Percentiles rank a stretch among this genome's conserved stretches.
phyloP scores from a whole-genome alignment of 2,888 invertebrate species.

The Lampropteryx suffumata region DNA sequence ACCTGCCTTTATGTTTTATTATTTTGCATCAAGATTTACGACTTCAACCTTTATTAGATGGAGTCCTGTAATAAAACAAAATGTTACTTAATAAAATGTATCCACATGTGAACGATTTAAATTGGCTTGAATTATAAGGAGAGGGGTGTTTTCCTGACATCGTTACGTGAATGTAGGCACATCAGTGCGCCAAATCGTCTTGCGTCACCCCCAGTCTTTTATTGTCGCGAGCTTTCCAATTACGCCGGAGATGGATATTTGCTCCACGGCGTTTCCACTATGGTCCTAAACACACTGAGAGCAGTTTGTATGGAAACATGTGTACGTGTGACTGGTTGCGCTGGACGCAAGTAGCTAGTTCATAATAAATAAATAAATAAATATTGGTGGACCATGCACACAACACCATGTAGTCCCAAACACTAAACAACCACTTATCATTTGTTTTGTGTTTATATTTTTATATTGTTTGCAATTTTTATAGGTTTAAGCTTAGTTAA shows the following conservation, averaged over 20 bases:
- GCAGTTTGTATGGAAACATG: neutral
- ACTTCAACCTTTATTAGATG: constrained; percentile 2
- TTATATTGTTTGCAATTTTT: too few relatives aligned
- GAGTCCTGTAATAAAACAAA: neutral
- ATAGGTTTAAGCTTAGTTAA: too few relatives aligned
- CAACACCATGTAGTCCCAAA: too few relatives aligned
- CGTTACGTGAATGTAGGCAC: constrained; percentile 39
- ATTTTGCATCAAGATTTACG: neutral
- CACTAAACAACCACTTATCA: too few relatives aligned
- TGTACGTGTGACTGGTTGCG: too few relatives aligned
- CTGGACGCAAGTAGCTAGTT: too few relatives aligned
- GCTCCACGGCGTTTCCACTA: constrained; percentile 27
- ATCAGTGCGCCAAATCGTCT: constrained; percentile 50
- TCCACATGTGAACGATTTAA: constrained; percentile 32
- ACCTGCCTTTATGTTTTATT: neutral
- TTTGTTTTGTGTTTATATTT: too few relatives aligned
- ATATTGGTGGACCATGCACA: too few relatives aligned
- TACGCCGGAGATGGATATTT: constrained; percentile 63
- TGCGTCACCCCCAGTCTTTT: constrained; percentile 59
- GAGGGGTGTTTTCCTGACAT: constrained; percentile 38
- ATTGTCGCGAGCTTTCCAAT: constrained; percentile 69
- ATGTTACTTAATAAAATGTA: constrained; percentile 9
- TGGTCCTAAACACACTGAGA: constrained; percentile 15
- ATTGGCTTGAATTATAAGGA: constrained; percentile 41
- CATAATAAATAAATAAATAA: too few relatives aligned